phyloP scores from a whole-genome alignment of 2,888 invertebrate genomes.

The Anthoptus insignis region DNA sequence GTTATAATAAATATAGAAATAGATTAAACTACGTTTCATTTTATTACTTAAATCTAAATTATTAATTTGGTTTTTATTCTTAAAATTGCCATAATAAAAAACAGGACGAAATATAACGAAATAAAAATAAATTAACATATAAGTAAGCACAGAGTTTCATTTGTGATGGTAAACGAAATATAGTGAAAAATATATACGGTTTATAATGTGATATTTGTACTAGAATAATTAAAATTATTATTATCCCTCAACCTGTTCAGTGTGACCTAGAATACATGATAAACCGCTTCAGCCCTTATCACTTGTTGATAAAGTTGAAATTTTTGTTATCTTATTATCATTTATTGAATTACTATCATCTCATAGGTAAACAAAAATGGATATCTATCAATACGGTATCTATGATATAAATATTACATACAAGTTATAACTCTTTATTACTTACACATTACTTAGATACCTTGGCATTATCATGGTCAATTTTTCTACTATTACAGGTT shows the following conservation, averaged over 20 bases:
- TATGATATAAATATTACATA: too few species aligned
- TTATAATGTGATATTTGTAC: slow-evolving; percentile 49
- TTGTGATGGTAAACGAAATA: slow-evolving; percentile 1
- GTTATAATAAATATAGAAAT: slow-evolving; percentile 36
- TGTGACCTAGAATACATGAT: not conserved
- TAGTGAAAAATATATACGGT: not conserved
- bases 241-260: not conserved
- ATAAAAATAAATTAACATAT: not conserved
- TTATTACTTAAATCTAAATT: slow-evolving; percentile 45
- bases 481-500: not conserved
- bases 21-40: slow-evolving; percentile 38
- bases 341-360: not conserved
- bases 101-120: not conserved
- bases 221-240: slow-evolving; percentile 40
- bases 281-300: not conserved
- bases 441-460: too few species aligned
- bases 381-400: not conserved
- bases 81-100: slow-evolving; percentile 7
- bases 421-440: too few species aligned
- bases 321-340: not conserved
- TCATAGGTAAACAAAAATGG: too few species aligned
- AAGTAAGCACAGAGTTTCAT: not conserved
- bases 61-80: slow-evolving; percentile 50
- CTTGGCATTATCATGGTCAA: too few species aligned
- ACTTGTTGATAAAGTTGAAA: not conserved